phyloP scores from a whole-genome alignment of 2,797 vertebrate species.

The Odontamblyopus lacepedii region DNA sequence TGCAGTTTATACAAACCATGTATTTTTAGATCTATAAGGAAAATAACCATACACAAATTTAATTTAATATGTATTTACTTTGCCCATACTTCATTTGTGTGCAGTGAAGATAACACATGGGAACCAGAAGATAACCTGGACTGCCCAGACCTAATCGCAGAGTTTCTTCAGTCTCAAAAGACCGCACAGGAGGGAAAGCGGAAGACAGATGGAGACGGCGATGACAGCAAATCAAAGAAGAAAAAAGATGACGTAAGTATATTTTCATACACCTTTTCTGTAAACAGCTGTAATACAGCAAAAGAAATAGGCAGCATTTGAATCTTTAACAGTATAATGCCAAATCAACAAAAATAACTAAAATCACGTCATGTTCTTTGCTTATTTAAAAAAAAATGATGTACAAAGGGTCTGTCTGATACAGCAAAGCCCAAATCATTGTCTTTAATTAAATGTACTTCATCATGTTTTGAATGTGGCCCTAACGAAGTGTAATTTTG shows the following conservation, averaged over 20 bases:
- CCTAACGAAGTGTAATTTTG: background rate
- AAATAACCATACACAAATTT: background rate
- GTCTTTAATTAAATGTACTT: background rate
- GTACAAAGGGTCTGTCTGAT: too few relatives aligned
- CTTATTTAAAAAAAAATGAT: too few relatives aligned
- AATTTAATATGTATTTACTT: background rate
- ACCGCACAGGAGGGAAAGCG: slow-evolving; percentile 89
- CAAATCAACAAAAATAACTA: background rate
- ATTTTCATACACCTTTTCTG: background rate
- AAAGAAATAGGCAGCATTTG: background rate
- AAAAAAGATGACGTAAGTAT: slow-evolving; percentile 92
- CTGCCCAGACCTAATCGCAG: slow-evolving; percentile 95
- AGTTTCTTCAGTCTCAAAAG: slow-evolving; percentile 95
- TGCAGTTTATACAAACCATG: too few relatives aligned
- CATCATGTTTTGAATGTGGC: background rate
- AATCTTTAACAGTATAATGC: too few relatives aligned
- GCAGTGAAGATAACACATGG: slow-evolving; percentile 97
- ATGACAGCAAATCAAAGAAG: slow-evolving; percentile 96
- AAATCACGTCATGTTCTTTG: too few relatives aligned
- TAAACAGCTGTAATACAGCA: background rate
- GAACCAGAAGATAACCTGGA: slow-evolving; percentile 98
- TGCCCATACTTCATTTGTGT: slow-evolving; percentile 1
- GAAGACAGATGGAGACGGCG: slow-evolving; percentile 86
- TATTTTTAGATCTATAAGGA: too few relatives aligned
- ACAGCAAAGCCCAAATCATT: background rate